Base-by-base conservation (phyloP, 1,140 invertebrate species). In the Rhyacophila brunnea region DNA sequence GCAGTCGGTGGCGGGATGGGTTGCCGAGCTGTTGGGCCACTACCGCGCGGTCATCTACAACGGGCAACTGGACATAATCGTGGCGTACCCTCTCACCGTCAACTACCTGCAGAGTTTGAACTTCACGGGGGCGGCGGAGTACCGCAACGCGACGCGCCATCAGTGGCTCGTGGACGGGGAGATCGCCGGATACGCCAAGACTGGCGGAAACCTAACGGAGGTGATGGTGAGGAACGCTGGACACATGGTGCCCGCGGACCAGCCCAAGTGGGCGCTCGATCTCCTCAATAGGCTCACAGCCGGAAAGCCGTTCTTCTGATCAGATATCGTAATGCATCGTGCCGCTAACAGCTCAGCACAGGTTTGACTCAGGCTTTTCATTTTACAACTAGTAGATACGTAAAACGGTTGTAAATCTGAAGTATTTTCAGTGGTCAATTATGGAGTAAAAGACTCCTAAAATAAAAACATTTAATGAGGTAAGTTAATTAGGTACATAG, bases 41-140 rank as follows among this genome's bases (percentile, higher is more conserved):
- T 92, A 91, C 66, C 82, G 82, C 70, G 82, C 89, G 3, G 74
- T 90, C 4, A 80, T 90, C 46, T 95, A 93, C 69, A 92, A 86
- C 68, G 92, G 92, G 0, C 90, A 93, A 68, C 68, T 94, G 34
- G 92, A 95, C 69, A 87, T 95, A 13, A 92, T 93, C 66, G 86
- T 92, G 1, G 86, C 90, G 1, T 91, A 91, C 71, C 86, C 90
- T 0, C 67, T 89, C 23, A 92, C 90, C 0, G 81, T 87, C 43
- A 87, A 87, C 63, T 92, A 88, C 68, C 70, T 94, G 6, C 75
- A 75, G 28, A 74, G 83, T 7, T 69, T 94, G 0, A 77, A 88
- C 35, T 94, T 92, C 80, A 72, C 77, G 18, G 84, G 82, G 1
- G 73, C 83, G 0, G 76, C 83, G 1, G 76, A 82, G 5, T 93